phyloP scores from a whole-genome alignment of 2,797 vertebrate species.

The Petrocephalus schoutedeni region DNA sequence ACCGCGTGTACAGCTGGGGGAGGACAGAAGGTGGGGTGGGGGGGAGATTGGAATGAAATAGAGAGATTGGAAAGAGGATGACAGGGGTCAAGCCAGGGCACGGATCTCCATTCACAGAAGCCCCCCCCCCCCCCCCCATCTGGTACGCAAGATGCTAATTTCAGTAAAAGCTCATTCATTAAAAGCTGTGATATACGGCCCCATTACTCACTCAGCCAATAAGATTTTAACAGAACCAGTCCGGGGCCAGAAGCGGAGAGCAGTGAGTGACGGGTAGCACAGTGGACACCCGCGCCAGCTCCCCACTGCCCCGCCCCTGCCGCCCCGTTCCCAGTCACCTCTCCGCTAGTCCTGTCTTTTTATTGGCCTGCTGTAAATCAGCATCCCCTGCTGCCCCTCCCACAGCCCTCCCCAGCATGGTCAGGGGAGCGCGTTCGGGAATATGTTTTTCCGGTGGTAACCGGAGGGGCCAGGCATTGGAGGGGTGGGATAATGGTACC shows the following conservation, averaged over 20 bases:
- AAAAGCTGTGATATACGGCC: constrained; percentile 42
- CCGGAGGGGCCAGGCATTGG: no score
- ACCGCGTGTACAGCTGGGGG: neutral
- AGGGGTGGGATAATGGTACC: neutral
- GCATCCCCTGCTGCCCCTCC: neutral
- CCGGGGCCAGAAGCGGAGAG: constrained; percentile 25
- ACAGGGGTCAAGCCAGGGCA: neutral
- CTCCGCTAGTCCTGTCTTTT: neutral
- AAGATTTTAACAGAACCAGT: constrained; percentile 51
- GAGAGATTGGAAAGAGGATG: neutral
- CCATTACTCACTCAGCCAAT: constrained; percentile 51
- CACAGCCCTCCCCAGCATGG: neutral
- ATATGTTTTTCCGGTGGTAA: neutral
- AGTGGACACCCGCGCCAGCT: neutral
- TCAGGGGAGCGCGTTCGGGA: neutral
- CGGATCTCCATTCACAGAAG: neutral
- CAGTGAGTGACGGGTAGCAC: constrained; percentile 41
- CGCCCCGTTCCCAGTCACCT: neutral
- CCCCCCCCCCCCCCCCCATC: neutral
- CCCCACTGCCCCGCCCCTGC: no score
- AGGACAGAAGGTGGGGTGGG: neutral
- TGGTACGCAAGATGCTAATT: constrained; percentile 53
- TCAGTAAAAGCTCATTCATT: constrained; percentile 63
- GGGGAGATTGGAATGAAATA: neutral
- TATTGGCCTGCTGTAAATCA: neutral